Percentiles rank a stretch among this genome's conserved stretches.
These are phyloP conservation scores for Bombus soroeensis DNA, from an alignment of 1,140 invertebrate species.

Conservation along the genomic window DNA sequence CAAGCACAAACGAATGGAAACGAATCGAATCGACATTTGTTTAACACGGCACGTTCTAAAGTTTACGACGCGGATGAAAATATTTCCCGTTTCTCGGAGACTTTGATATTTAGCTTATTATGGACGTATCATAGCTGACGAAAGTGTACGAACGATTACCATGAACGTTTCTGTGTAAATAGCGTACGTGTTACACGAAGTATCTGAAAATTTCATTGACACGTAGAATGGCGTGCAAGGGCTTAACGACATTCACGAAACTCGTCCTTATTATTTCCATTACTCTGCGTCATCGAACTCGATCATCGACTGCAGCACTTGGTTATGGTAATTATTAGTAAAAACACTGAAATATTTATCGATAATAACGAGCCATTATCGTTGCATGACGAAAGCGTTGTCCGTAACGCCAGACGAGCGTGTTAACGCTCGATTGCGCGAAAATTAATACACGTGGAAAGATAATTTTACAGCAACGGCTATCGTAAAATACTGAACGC, in stretches of 20 bases:
- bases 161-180: no score
- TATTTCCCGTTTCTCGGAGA: no score
- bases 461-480: slow-evolving; percentile 17
- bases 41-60: not conserved
- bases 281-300: not conserved
- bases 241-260: no score
- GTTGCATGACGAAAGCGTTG: not conserved
- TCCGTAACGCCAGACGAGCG: not conserved
- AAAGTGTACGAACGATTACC: no score
- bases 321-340: not conserved
- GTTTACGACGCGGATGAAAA: not conserved
- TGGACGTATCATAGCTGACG: no score
- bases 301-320: not conserved
- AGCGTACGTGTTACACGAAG: no score
- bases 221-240: no score
- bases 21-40: not conserved
- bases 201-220: no score
- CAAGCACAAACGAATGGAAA: not conserved
- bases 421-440: slow-evolving; percentile 1
- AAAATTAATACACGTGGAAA: slow-evolving; percentile 1
- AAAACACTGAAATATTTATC: slow-evolving; percentile 16
- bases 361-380: slow-evolving; percentile 4
- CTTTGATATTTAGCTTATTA: no score
- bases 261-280: not conserved
- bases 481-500: no score